These are phyloP conservation scores for Percopsis transmontana DNA, from an alignment of 2,113 vertebrate species.

Conservation along the genomic window DNA sequence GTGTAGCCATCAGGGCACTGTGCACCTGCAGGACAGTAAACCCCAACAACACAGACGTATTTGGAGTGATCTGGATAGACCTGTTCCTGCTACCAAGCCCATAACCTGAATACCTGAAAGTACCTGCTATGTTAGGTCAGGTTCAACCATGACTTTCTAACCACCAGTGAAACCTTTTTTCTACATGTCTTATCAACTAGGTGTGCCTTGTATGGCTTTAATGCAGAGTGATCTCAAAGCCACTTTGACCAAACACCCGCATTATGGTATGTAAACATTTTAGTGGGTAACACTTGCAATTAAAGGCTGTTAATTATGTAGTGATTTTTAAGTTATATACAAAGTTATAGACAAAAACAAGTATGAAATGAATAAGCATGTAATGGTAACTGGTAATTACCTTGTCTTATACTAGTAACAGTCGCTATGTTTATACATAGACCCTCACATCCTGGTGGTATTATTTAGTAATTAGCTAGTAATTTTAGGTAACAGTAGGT, in stretches of 20 bases:
- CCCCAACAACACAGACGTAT: slow-evolving; percentile 31
- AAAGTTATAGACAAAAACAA: too few relatives aligned
- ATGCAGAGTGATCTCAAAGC: background rate
- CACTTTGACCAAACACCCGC: slow-evolving; percentile 12
- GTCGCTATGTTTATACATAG: too few relatives aligned
- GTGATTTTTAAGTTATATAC: too few relatives aligned
- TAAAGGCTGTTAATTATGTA: background rate
- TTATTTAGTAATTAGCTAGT: too few relatives aligned
- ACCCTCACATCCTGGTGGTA: too few relatives aligned
- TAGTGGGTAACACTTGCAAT: too few relatives aligned
- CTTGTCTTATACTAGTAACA: too few relatives aligned
- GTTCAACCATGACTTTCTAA: background rate
- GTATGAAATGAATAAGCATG: too few relatives aligned
- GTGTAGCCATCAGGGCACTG: slow-evolving; percentile 44
- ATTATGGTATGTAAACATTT: slow-evolving; percentile 54
- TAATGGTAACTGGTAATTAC: too few relatives aligned
- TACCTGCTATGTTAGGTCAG: background rate
- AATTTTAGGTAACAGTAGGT: too few relatives aligned
- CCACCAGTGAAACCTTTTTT: background rate
- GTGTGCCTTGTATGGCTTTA: slow-evolving; percentile 31
- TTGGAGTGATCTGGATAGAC: slow-evolving; percentile 50
- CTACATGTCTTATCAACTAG: too few relatives aligned
- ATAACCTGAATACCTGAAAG: slow-evolving; percentile 50
- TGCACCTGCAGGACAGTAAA: slow-evolving; percentile 20
- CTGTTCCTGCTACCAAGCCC: slow-evolving; percentile 43